phyloP scores from a whole-genome alignment of 2,797 vertebrate genomes.

The Todus mexicanus region DNA sequence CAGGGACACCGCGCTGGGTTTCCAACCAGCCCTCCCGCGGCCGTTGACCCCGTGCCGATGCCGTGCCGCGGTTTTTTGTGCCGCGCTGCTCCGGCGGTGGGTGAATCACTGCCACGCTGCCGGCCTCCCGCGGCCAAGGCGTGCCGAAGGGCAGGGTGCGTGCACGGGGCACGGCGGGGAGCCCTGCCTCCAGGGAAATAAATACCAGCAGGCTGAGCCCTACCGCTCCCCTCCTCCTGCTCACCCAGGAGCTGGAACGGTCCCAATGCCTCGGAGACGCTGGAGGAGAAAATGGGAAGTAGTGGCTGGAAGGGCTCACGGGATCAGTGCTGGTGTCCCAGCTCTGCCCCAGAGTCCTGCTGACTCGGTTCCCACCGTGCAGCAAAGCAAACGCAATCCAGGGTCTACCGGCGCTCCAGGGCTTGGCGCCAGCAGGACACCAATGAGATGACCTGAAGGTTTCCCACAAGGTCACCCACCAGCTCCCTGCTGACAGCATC shows the following conservation, averaged over 20 bases:
- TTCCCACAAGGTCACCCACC: not conserved
- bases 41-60: not conserved
- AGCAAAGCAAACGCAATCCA: not conserved
- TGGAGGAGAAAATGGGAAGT: not conserved
- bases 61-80: not conserved
- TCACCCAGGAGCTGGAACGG: not conserved
- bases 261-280: not conserved
- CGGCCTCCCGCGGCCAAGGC: not conserved
- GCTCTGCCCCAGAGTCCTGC: accelerated
- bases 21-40: not conserved
- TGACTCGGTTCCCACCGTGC: not conserved
- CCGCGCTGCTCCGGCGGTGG: accelerated
- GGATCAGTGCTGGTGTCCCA: accelerated
- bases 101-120: not conserved
- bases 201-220: not conserved
- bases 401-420: not conserved
- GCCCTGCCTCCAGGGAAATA: not conserved
- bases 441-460: not conserved
- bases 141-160: not conserved
- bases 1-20: not conserved
- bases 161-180: not conserved
- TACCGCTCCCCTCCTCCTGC: not conserved
- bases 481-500: not conserved
- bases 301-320: not conserved
- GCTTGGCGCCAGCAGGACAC: not conserved